These are phyloP conservation scores for Biston stratarius DNA, from an alignment of 2,888 invertebrate species.

Conservation along the genomic window DNA sequence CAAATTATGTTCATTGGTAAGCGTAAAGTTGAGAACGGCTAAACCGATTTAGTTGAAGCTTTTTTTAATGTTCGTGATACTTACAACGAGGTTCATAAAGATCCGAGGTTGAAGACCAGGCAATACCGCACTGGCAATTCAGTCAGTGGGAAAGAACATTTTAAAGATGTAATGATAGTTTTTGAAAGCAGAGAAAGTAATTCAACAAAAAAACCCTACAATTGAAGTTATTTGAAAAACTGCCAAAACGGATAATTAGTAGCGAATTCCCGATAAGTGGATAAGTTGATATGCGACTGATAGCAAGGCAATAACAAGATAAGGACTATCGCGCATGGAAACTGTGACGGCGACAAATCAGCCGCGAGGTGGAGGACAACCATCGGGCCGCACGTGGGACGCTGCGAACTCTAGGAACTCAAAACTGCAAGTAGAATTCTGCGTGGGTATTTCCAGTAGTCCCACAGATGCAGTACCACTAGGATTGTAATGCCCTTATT, in stretches of 20 bases:
- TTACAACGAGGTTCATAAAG: too few species aligned
- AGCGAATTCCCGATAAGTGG: slow-evolving; percentile 1
- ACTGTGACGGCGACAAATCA: slow-evolving; percentile 1
- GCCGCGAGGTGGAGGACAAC: background rate
- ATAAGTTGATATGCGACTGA: slow-evolving; percentile 3
- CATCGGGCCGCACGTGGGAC: background rate
- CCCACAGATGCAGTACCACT: too few species aligned
- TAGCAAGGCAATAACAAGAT: slow-evolving; percentile 7
- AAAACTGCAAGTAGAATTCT: background rate
- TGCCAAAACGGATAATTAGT: slow-evolving; percentile 5
- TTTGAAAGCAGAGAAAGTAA: background rate
- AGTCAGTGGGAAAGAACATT: too few species aligned
- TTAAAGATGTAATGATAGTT: too few species aligned
- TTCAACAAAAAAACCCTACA: background rate
- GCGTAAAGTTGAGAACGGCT: too few species aligned
- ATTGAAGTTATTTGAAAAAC: background rate
- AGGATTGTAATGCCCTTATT: too few species aligned
- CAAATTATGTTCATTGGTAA: too few species aligned
- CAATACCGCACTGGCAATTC: too few species aligned
- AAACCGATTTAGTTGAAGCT: too few species aligned
- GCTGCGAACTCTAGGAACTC: background rate
- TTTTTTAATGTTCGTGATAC: too few species aligned
- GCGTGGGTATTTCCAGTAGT: background rate
- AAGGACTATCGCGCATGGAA: background rate
- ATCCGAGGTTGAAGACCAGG: too few species aligned